A percentile compares a stretch with the other conserved stretches of the same genome.
phyloP scores from a whole-genome alignment of 2,113 vertebrate species.

The Tor tambroides region DNA sequence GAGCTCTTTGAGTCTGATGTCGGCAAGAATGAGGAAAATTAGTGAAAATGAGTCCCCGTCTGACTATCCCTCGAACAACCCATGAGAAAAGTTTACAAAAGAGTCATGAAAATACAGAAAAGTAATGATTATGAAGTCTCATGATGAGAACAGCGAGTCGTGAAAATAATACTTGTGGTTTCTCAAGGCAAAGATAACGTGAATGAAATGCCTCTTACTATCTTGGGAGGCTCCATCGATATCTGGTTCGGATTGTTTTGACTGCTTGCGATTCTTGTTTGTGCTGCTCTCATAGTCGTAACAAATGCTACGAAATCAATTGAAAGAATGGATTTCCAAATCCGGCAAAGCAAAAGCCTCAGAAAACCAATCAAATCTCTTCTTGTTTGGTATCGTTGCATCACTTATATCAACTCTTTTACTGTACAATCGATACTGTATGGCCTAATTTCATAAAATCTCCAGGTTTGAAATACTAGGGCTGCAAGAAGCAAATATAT shows the following conservation, averaged over 20 bases:
- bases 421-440: background rate
- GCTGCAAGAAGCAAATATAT: constrained; percentile 3
- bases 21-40: constrained; percentile 46
- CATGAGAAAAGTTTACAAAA: background rate
- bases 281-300: constrained; percentile 36
- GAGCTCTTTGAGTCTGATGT: constrained; percentile 4
- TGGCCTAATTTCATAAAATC: background rate
- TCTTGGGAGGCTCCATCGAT: constrained; percentile 24
- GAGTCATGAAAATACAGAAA: constrained; percentile 8
- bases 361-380: constrained; percentile 18
- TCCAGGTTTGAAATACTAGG: background rate
- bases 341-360: background rate
- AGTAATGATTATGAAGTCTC: background rate
- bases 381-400: background rate
- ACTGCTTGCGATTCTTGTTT: constrained; percentile 25
- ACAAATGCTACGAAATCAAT: constrained; percentile 22
- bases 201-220: constrained; percentile 33
- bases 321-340: constrained; percentile 11
- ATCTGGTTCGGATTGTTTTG: constrained; percentile 43
- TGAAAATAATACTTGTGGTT: constrained; percentile 29
- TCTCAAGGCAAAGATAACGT: constrained; percentile 23
- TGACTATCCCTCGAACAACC: background rate
- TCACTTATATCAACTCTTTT: constrained; percentile 2
- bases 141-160: background rate
- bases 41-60: constrained; percentile 18